Evolutionary conservation across 2,888 invertebrate genomes (phyloP).

Genomic region (Celastrina argiolus): DNA sequence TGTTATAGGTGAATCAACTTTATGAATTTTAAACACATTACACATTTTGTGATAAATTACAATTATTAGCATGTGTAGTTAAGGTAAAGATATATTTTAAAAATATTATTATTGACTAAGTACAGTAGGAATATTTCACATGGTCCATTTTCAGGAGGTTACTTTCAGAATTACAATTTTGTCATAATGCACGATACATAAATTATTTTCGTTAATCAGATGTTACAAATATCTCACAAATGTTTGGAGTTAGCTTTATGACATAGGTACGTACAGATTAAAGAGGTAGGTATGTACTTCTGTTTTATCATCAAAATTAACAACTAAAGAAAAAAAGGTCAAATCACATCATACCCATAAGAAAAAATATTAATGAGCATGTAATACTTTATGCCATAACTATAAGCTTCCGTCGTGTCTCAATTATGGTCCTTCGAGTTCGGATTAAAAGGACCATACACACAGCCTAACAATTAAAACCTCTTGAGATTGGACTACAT

Average conservation of each 20-base stretch:
- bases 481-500: constrained; percentile 18
- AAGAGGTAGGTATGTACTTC: too few species aligned
- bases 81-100: constrained; percentile 12
- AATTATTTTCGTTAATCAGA: too few species aligned
- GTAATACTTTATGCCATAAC: too few species aligned
- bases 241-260: neutral
- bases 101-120: neutral
- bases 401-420: neutral
- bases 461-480: neutral
- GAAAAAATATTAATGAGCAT: too few species aligned
- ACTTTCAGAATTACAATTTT: neutral
- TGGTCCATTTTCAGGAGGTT: neutral
- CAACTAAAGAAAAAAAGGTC: too few species aligned
- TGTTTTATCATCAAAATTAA: too few species aligned
- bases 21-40: neutral
- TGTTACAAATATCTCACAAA: too few species aligned
- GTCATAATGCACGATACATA: too few species aligned
- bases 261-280: too few species aligned
- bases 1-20: too few species aligned
- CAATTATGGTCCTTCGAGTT: neutral
- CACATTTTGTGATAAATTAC: constrained; percentile 18
- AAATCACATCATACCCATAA: too few species aligned
- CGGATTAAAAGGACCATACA: neutral
- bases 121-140: neutral
- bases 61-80: constrained; percentile 10